Base-by-base conservation (phyloP, 2,113 vertebrate genomes). In the Spizaetus ornatus region DNA sequence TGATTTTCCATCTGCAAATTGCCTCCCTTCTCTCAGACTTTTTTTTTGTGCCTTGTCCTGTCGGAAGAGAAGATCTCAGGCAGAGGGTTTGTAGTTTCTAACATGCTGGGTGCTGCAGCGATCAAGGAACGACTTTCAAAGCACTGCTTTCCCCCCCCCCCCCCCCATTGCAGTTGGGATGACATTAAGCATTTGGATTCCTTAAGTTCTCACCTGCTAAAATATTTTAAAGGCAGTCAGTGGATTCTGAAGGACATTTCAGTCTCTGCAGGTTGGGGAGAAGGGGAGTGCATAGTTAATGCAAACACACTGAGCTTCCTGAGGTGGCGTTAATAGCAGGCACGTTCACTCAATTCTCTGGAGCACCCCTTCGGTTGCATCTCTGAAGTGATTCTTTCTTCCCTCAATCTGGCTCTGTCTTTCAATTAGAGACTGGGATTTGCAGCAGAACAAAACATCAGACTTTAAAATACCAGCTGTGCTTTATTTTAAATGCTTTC, bases 41-140 rank as follows among this genome's bases (percentile, higher is more conserved):
- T 38, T 27, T 27, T 34, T 17, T 56, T 16, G 1, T 36, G 56
- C 40, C 10, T 10, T 34, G 43, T 23, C 12, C 61, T 11, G 12
- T 13, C 1, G 2, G 48, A 22, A 21, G n/a, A 21, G 42, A 12
- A 19, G 25, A 10, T 47, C 34, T 26, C 56, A 22, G 45, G 45
- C 38, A 48, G 62, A 31, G 42, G 25, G 50, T 25, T 6, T 38
- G 45, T 9, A 5, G 18, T 14, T 70, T 10, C 43, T 43, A 13
- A 7, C 20, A 0, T 1, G 1, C 40, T 20, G 47, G 58, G 47
- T 1, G 1, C 56, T 59, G 36, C 2, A 1, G 56, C 6, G 7
- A 52, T 22, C 13, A 31, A 34, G 69, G 42, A 36, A 6, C 3
- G 18, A 6, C 17, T 79, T 59, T 42, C 29, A 3, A 36, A 48